Percentiles rank a stretch among this genome's conserved stretches.
Evolutionary conservation across 2,888 invertebrate genomes (phyloP).

Genomic region (Notodonta ziczac): DNA sequence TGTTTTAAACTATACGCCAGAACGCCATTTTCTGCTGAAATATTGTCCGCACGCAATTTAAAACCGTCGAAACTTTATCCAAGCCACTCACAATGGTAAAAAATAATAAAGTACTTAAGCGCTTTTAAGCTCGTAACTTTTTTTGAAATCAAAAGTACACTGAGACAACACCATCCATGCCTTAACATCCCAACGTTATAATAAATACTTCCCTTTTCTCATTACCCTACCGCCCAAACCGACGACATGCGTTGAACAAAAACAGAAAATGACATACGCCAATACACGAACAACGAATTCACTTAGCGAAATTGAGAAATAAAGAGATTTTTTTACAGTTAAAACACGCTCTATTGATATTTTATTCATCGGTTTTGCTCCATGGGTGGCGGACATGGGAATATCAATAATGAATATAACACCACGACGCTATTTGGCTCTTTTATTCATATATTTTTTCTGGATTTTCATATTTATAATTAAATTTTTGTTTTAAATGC

Average conservation of each 20-base stretch:
- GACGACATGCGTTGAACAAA: constrained; percentile 66
- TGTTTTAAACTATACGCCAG: no score
- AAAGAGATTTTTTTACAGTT: constrained; percentile 68
- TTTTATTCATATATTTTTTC: constrained; percentile 62
- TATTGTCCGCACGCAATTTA: no score
- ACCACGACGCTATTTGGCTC: constrained; percentile 56
- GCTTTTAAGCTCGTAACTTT: no score
- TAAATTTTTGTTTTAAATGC: no score
- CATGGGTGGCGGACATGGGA: constrained; percentile 77
- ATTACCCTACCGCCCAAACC: constrained; percentile 81
- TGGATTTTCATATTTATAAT: neutral
- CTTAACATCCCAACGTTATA: constrained; percentile 59
- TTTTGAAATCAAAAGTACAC: no score
- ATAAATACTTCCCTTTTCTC: constrained; percentile 77
- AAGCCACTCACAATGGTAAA: no score
- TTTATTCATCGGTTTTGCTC: constrained; percentile 76
- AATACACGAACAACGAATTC: constrained; percentile 68
- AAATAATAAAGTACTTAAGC: no score
- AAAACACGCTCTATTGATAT: constrained; percentile 80
- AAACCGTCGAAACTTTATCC: neutral
- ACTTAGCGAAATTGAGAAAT: constrained; percentile 81
- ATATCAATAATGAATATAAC: constrained; percentile 71
- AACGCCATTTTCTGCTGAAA: no score
- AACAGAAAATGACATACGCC: constrained; percentile 79
- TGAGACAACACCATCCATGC: constrained; percentile 17